Evolutionary conservation across 2,888 invertebrate species (phyloP), one percentile per base, ranked within the genome.

Genomic region (Protophormia terraenovae): DNA sequence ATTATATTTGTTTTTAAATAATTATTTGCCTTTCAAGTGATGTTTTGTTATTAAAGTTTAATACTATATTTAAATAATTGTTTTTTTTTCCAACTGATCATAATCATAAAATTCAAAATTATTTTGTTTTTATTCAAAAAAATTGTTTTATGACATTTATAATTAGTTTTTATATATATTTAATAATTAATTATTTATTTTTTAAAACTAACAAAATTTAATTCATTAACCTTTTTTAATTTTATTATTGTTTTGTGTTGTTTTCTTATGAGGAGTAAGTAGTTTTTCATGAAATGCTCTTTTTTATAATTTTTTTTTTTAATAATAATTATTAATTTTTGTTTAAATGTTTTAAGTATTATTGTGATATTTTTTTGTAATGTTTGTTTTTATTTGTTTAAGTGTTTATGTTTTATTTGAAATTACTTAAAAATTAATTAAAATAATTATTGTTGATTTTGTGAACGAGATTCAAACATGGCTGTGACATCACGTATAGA

Each of bases 401-500:
- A n/a, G 19, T 67, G 0, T 60, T 5, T 72, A 14, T 73, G 8
- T 53, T n/a, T 29, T 47, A 80, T 80, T 67, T 82, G 66, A 76
- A 69, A 71, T 64, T 60, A 86, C 67, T 60, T 80, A 66, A 38
- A 55, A 75, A 83, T 67, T 50, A 60, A 50, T 80, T 88, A 55
- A 80, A 45, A 72, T 64, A 66, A 88, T 81, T 86, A 87, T 89
- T 92, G 91, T 89, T 93, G 92, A 88, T 93, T 93, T 90, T 93
- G 93, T 83, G 95, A 95, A 91, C 96, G 95, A 90, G 95, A 95
- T 92, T 97, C 97, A 91, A 97, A 97, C 91, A 96, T 94, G 86
- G 96, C 96, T 84, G 97, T 95, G 95, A 97, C 96, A 91, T 97
- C 96, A 89, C 95, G 95, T 88, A 97, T 97, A 91, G 95, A 95